Base-by-base conservation (phyloP, 2,797 vertebrate genomes). In the Ciconia nigra region DNA sequence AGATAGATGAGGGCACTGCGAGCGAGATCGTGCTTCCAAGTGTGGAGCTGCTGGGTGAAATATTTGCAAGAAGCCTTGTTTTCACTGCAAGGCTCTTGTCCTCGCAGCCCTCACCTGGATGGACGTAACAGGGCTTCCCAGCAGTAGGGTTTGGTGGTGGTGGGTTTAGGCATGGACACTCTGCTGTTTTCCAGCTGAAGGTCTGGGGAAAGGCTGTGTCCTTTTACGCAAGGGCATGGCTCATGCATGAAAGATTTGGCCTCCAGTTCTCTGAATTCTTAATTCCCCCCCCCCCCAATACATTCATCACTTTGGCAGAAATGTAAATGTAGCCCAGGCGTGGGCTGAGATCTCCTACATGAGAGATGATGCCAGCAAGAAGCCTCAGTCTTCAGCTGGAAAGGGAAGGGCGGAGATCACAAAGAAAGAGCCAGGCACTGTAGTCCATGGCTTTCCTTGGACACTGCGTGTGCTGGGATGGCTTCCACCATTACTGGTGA, bases 261-360 rank as follows among this genome's bases (percentile, higher is more conserved):
- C 22, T 88, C 42, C 46, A 39, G 49, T 52, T 86, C 62, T 47
- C 66, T 7, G 9, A 35, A 14, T 70, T 89, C 46, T 77, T 94
- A 35, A 54, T 6, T 28, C 29, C 10, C 28, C 6, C 37, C 6
- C 37, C 5, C 0, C 0, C 0, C 22, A 46, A 13, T 25, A 47
- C 77, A 85, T 44, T 13, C 8, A 7, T 58, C 54, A 8, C 26
- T 52, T 71, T 18, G n/a, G 35, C 83, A 35, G 46, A 62, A 92
- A 71, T 7, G 39, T 10, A 42, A 62, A 81, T 21, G 25, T n/a
- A 49, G 37, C 59, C 59, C 25, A 29, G 29, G n/a, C 26, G 4
- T 61, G 28, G 15, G 14, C 47, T 66, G 77, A 87, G 80, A 62
- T 58, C 41, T 86, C n/a, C 24, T 58, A 13, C 37, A 1, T 10